Conservation (phyloP, 2,797 vertebrate species). For the Eulemur albifrons region DNA sequence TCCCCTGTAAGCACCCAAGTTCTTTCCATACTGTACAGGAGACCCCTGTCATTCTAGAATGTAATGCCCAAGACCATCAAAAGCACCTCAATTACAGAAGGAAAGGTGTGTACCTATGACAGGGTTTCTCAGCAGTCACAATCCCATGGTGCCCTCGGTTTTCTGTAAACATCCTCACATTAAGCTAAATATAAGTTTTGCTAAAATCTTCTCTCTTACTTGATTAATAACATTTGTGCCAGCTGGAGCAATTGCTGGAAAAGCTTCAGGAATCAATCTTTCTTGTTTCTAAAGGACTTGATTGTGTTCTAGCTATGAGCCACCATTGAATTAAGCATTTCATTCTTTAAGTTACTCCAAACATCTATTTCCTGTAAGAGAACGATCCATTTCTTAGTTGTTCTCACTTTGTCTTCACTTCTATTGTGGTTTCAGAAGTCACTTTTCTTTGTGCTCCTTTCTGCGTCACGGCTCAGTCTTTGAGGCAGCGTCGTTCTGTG, state of each 20-base stretch:
- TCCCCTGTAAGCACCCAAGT: neutral
- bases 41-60: neutral
- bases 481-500: fast-evolving
- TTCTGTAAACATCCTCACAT: neutral
- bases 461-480: neutral
- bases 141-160: neutral
- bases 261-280: neutral
- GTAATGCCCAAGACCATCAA: neutral
- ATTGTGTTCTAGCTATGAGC: neutral
- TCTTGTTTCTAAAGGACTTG: neutral
- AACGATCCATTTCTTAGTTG: neutral
- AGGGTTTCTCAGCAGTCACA: neutral
- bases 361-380: neutral
- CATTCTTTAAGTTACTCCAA: neutral
- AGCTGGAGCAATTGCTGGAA: neutral
- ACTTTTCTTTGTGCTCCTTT: neutral
- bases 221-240: neutral
- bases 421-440: neutral
- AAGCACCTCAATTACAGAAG: neutral
- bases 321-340: neutral
- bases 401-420: neutral
- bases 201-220: neutral
- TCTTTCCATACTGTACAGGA: neutral
- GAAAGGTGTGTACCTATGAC: neutral
- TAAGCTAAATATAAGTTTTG: neutral